Base-by-base conservation (phyloP, 2,888 invertebrate genomes). In the Chymomyza procnemis region DNA sequence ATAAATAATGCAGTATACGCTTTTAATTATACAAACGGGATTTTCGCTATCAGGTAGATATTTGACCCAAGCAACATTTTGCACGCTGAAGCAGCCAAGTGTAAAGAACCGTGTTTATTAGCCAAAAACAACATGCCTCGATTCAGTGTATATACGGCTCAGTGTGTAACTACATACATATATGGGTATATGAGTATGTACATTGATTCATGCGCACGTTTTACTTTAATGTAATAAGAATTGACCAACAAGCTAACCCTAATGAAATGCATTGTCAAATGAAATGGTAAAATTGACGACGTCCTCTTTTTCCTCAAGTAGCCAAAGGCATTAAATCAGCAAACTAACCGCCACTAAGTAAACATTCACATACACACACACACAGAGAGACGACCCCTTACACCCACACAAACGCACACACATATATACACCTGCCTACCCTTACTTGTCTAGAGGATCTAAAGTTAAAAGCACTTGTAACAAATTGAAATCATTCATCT, bases 201-300 rank as follows among this genome's bases (percentile, higher is more conserved):
- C 22, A 30, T 73, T 47, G 54, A 56, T 58, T 54, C 64, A 46
- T 61, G 47, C 34, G 69, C 79, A 73, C 16, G 34, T 18, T 9
- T 54, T 21, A 26, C 83, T 82, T 77, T 82, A 81, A 78, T 82
- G 71, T 78, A 78, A 75, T 81, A 84, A 70, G 72, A 84, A 85
- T 74, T 71, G 70, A 72, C 57, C 73, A 60, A 59, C 61, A 64
- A 65, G 61, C 62, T 50, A 78, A 61, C 75, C 74, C 73, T 87
- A 87, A 87, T 84, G 87, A 84, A 84, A 84, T 85, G 87, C 85
- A 87, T 87, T 84, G 80, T 87, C 85, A 85, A 87, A 85, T 84
- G 84, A 85, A 87, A 84, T 87, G 83, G 85, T 87, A 79, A 87
- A 84, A 84, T 84, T 86, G 87, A 85, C 87, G 85, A 84, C 83